These are phyloP conservation scores for Heliconius cydno DNA, from an alignment of 2,888 invertebrate species.

Conservation along the genomic window DNA sequence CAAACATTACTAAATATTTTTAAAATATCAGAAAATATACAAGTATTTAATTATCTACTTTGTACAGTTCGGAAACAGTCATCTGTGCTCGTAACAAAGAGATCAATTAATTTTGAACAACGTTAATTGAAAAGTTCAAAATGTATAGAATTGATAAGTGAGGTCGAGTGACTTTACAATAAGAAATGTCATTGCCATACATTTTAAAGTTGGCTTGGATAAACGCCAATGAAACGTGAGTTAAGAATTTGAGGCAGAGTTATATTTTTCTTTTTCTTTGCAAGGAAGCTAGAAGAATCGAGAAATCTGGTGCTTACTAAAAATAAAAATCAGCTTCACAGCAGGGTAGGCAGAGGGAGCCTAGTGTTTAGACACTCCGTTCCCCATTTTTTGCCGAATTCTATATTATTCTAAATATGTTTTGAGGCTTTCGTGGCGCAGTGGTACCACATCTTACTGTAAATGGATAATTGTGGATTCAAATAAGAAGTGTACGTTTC, in stretches of 20 bases:
- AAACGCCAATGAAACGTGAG: conserved; percentile 1
- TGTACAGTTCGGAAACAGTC: neutral
- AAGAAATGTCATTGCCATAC: conserved; percentile 18
- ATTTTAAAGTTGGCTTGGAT: conserved; percentile 3
- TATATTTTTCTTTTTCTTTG: neutral
- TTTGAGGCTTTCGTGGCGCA: too few relatives aligned
- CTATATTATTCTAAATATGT: too few relatives aligned
- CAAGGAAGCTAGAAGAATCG: neutral
- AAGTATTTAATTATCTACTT: neutral
- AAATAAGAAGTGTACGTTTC: too few relatives aligned
- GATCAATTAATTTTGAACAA: conserved; percentile 6
- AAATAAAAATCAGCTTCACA: too few relatives aligned
- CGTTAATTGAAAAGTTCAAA: conserved; percentile 7
- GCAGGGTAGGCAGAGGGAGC: too few relatives aligned
- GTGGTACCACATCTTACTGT: too few relatives aligned
- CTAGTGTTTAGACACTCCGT: too few relatives aligned
- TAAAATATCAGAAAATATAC: too few relatives aligned
- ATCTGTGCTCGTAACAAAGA: neutral
- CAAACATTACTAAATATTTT: neutral
- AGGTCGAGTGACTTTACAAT: conserved; percentile 19
- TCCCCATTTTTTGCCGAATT: too few relatives aligned
- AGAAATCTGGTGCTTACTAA: neutral
- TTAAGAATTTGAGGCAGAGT: neutral
- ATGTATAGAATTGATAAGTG: conserved; percentile 8
- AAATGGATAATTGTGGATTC: too few relatives aligned